These are phyloP conservation scores for Stenopsyche tienmushanensis DNA, from an alignment of 1,140 invertebrate species.

Conservation along the genomic window DNA sequence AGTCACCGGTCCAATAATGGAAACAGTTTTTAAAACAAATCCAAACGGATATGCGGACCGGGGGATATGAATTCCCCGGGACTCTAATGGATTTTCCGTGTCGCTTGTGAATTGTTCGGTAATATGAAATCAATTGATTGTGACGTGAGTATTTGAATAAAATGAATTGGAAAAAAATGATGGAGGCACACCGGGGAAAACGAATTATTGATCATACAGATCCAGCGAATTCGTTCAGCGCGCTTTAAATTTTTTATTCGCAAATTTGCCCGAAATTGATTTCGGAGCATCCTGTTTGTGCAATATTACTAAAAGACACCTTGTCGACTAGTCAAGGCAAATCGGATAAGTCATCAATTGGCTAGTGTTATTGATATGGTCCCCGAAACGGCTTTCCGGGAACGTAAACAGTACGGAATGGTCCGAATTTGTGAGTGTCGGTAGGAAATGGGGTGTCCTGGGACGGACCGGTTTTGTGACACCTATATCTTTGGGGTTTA, in stretches of 20 bases:
- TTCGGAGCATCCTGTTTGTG: no score
- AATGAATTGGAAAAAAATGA: neutral
- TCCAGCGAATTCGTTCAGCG: no score
- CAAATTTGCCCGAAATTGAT: no score
- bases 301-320: no score
- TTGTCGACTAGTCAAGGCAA: slow-evolving; percentile 29
- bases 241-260: no score
- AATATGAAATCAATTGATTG: slow-evolving; percentile 15
- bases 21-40: slow-evolving; percentile 6
- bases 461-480: neutral
- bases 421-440: slow-evolving; percentile 18
- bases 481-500: no score
- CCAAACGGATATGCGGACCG: no score
- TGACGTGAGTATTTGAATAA: slow-evolving; percentile 3
- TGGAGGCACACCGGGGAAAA: neutral
- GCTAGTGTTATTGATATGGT: slow-evolving; percentile 38
- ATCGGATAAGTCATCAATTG: slow-evolving; percentile 39
- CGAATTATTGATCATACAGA: no score
- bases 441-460: slow-evolving; percentile 22
- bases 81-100: slow-evolving; percentile 14
- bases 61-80: slow-evolving; percentile 12
- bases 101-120: slow-evolving; percentile 8
- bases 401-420: slow-evolving; percentile 26
- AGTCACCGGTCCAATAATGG: neutral
- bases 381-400: slow-evolving; percentile 11